phyloP scores from a whole-genome alignment of 2,888 invertebrate species.

The Galeruca laticollis region DNA sequence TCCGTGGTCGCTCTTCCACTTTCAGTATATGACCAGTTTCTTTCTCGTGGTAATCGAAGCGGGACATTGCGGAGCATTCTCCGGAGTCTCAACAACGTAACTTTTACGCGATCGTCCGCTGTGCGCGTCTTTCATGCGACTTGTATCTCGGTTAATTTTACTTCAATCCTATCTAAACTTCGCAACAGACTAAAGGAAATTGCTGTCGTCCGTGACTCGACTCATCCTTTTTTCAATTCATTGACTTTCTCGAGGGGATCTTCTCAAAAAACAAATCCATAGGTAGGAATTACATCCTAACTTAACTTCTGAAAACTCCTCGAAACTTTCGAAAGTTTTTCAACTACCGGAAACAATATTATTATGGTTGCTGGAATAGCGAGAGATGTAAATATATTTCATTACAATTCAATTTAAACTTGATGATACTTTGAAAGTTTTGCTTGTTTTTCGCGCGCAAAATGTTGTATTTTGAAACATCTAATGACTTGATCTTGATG shows the following conservation, averaged over 20 bases:
- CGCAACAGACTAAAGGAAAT: slow-evolving; percentile 8
- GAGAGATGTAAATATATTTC: slow-evolving; percentile 47
- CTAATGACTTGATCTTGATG: slow-evolving; percentile 37
- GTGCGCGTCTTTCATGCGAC: not conserved
- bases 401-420: slow-evolving; percentile 49
- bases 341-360: slow-evolving; percentile 41
- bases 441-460: slow-evolving; percentile 45
- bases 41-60: slow-evolving; percentile 46
- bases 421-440: slow-evolving; percentile 47
- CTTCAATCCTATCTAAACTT: not conserved
- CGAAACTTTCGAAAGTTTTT: slow-evolving; percentile 39
- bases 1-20: slow-evolving; percentile 40
- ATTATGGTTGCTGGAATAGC: slow-evolving; percentile 44
- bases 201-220: slow-evolving; percentile 19
- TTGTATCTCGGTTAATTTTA: not conserved
- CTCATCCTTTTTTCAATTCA: slow-evolving; percentile 24
- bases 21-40: slow-evolving; percentile 56
- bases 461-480: slow-evolving; percentile 41
- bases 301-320: slow-evolving; percentile 35
- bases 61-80: slow-evolving; percentile 33
- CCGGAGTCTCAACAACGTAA: slow-evolving; percentile 10
- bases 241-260: slow-evolving; percentile 31
- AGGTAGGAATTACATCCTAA: slow-evolving; percentile 44
- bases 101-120: not conserved
- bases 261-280: slow-evolving; percentile 36